phyloP scores from a whole-genome alignment of 2,888 invertebrate genomes.

The Antitype chi region DNA sequence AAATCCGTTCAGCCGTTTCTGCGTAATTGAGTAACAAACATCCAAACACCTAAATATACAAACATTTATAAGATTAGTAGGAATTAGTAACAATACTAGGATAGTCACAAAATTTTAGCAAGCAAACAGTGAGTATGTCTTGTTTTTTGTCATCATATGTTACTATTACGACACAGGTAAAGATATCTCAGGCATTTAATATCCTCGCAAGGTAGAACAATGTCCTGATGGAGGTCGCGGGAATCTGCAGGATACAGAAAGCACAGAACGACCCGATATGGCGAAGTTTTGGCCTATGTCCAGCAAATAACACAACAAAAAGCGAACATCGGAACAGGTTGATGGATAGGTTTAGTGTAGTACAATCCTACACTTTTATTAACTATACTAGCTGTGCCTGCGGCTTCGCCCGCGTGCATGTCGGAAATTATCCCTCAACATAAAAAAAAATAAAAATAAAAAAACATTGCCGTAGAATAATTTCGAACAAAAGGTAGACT shows the following conservation, averaged over 20 bases:
- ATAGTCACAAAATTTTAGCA: neutral
- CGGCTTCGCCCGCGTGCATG: no score
- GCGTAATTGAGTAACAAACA: no score
- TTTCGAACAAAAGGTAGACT: no score
- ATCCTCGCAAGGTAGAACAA: neutral
- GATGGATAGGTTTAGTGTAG: neutral
- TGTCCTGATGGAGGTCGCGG: neutral
- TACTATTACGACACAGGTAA: neutral
- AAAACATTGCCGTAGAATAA: no score
- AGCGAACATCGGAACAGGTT: neutral
- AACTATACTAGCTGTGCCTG: neutral
- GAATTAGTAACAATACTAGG: no score
- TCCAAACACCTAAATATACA: no score
- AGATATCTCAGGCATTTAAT: neutral
- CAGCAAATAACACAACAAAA: neutral
- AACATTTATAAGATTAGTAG: no score
- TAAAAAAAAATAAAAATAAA: no score
- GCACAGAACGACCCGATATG: neutral
- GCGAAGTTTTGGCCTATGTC: neutral
- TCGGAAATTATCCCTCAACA: no score
- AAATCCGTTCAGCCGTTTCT: no score
- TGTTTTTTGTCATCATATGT: neutral
- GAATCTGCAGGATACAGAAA: neutral
- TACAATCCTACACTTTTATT: neutral
- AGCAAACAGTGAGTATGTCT: neutral